Evolutionary conservation across 2,888 invertebrate genomes (phyloP).

Genomic region (Cosmopolites sordidus): DNA sequence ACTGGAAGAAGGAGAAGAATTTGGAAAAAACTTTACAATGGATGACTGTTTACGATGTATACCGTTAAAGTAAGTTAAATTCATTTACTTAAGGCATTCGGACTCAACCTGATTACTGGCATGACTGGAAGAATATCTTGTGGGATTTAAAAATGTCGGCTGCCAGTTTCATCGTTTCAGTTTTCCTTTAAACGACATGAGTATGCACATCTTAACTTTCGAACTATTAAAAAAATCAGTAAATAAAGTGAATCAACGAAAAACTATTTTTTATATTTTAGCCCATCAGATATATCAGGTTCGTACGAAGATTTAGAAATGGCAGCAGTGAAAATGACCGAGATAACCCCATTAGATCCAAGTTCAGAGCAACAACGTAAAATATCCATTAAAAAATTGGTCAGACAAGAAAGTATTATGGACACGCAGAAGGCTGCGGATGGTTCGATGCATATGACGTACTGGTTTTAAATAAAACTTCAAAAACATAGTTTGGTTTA

Average conservation of each 20-base stretch:
- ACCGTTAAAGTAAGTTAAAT: conserved; percentile 59
- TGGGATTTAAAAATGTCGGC: too few species aligned
- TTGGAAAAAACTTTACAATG: conserved; percentile 77
- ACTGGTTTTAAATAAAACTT: conserved; percentile 67
- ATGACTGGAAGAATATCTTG: too few species aligned
- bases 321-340: conserved; percentile 48
- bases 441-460: conserved; percentile 79
- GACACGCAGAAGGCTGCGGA: conserved; percentile 76
- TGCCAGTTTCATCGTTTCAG: too few species aligned
- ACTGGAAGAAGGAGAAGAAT: conserved; percentile 81
- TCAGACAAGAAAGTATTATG: conserved; percentile 74
- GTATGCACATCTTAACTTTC: too few species aligned
- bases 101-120: too few species aligned
- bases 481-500: too few species aligned
- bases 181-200: too few species aligned
- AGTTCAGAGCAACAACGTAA: conserved; percentile 42
- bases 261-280: conserved; percentile 35
- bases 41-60: conserved; percentile 71
- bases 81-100: too few species aligned
- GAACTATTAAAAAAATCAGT: too few species aligned
- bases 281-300: conserved; percentile 52
- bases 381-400: conserved; percentile 64
- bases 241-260: too few species aligned
- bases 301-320: conserved; percentile 74
- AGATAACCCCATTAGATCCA: conserved; percentile 49